Conservation (phyloP, 2,888 invertebrate genomes). For the Steinernema scapterisci region DNA sequence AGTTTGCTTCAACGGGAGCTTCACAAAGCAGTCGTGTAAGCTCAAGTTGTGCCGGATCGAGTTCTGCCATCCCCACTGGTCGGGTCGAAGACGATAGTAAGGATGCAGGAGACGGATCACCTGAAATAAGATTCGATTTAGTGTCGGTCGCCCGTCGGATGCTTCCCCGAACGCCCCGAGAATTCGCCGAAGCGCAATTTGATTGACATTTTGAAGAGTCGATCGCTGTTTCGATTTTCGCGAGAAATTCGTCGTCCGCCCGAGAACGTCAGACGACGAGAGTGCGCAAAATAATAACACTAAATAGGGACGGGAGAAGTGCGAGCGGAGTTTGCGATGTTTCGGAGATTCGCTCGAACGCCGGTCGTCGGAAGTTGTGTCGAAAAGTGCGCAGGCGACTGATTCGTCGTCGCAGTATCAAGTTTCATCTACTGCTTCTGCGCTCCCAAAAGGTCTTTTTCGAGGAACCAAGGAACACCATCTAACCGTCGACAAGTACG, state of each 20-base stretch:
- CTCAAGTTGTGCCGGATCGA: constrained; percentile 97
- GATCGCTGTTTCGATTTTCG: background rate
- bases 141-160: background rate
- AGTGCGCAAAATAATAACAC: constrained; percentile 19
- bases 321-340: background rate
- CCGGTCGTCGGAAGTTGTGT: constrained; percentile 13
- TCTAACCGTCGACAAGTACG: background rate
- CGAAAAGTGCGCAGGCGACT: constrained; percentile 18
- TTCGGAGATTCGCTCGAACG: constrained; percentile 6
- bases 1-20: constrained; percentile 74
- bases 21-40: constrained; percentile 97
- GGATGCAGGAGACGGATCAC: constrained; percentile 66
- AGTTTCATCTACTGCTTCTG: constrained; percentile 11
- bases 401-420: background rate
- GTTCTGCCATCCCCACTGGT: constrained; percentile 88
- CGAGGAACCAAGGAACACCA: too few relatives aligned
- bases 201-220: background rate
- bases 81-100: constrained; percentile 63
- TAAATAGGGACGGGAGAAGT: background rate
- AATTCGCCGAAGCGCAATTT: background rate
- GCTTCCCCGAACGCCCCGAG: background rate
- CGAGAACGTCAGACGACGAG: constrained; percentile 18
- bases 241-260: background rate
- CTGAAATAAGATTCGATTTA: constrained; percentile 46
- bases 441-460: too few relatives aligned